Conservation (phyloP, 1,140 invertebrate genomes). For the Oncopodura yosiiana region DNA sequence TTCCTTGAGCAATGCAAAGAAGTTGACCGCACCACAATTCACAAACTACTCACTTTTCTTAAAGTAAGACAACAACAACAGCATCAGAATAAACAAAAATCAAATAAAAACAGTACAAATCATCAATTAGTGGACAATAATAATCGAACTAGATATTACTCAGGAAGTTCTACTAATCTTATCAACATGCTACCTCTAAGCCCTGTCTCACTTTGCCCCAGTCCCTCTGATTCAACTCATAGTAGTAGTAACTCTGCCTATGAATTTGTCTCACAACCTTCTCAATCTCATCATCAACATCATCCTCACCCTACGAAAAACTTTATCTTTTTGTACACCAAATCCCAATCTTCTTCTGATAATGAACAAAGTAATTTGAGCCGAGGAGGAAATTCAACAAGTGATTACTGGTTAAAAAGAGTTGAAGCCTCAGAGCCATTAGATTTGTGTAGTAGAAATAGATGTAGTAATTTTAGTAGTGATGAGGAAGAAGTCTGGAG, state of each 20-base stretch:
- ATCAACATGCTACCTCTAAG: slow-evolving; percentile 1
- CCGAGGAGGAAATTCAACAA: too few species aligned
- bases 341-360: too few species aligned
- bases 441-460: too few species aligned
- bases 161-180: not conserved
- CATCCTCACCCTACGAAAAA: too few species aligned
- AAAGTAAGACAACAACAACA: not conserved
- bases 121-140: not conserved
- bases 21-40: slow-evolving; percentile 5
- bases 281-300: too few species aligned
- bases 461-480: too few species aligned
- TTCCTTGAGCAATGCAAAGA: slow-evolving; percentile 10
- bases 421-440: too few species aligned
- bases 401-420: too few species aligned
- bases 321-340: too few species aligned
- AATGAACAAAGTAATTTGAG: too few species aligned
- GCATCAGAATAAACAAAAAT: not conserved
- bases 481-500: too few species aligned
- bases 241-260: not conserved
- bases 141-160: not conserved
- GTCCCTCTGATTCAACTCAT: not conserved
- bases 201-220: slow-evolving; percentile 8
- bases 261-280: too few species aligned
- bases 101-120: not conserved
- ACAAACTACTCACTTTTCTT: slow-evolving; percentile 6